Evolutionary conservation across 2,888 invertebrate genomes (phyloP).

Genomic region (Gymnosoma rotundatum): DNA sequence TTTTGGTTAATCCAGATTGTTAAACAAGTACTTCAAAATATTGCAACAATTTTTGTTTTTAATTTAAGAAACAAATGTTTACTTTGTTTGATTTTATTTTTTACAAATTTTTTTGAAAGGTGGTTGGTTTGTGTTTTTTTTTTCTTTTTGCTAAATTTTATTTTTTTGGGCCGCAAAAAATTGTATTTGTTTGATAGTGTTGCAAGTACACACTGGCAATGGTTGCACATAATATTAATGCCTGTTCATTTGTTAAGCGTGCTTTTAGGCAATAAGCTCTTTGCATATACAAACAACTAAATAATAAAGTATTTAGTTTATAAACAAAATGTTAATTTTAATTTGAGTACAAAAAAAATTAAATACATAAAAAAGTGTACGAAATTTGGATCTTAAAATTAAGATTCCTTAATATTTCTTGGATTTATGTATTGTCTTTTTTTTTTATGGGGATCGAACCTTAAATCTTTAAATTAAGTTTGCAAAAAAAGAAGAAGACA

Average conservation of each 20-base stretch:
- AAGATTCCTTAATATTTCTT: too few relatives aligned
- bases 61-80: constrained; percentile 35
- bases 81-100: background rate
- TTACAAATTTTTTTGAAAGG: constrained; percentile 50
- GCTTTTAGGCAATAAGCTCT: constrained; percentile 58
- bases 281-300: background rate
- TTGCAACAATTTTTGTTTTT: background rate
- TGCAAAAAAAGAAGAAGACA: too few relatives aligned
- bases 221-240: constrained; percentile 31
- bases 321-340: background rate
- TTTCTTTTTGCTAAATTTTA: constrained; percentile 33
- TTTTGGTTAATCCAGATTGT: background rate
- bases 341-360: background rate
- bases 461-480: too few relatives aligned
- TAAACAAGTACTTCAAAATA: background rate
- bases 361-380: too few relatives aligned
- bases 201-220: constrained; percentile 1
- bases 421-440: too few relatives aligned
- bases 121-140: constrained; percentile 29
- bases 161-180: constrained; percentile 25
- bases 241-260: constrained; percentile 42
- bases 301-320: background rate
- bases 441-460: too few relatives aligned
- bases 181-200: constrained; percentile 51
- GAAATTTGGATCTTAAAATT: too few relatives aligned